Base-by-base conservation (phyloP, 2,797 vertebrate species). In the Fundulus diaphanus region DNA sequence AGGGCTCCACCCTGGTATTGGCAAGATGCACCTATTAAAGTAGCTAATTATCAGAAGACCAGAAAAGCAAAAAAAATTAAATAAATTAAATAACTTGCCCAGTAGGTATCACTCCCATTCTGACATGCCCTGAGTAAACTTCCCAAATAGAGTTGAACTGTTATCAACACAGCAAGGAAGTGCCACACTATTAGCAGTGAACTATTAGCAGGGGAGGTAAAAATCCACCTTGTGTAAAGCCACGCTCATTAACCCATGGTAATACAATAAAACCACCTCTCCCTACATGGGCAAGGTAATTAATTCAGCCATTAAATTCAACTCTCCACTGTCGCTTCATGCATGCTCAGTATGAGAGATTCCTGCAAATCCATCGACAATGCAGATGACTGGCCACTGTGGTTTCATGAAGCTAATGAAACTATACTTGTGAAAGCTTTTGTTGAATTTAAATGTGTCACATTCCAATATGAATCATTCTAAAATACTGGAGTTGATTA, bases 231-330 rank as follows among this genome's bases (percentile, higher is more conserved):
- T 76, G 54, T 77, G 82, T 67, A 76, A 83, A 82, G 82, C 78
- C 78, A 82, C 80, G 82, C 89, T 93, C 85, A 90, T 92, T 90
- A 91, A 88, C 85, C 80, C 88, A 84, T 87, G 88, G 77, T 89
- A 89, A 88, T 84, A 77, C 40, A 75, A 80, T 88, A 87, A 84
- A 88, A 89, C 69, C 79, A 83, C 81, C 82, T 90, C 83, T 93
- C 82, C 83, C 85, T 89, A 81, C 82, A 87, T 77, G 74, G 44
- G 42, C 56, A 76, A 82, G 75, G 86, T 72, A 92, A 94, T 93
- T 90, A 92, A 89, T 81, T 84, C 82, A 70, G 76, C 89, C 85
- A 88, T 93, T 92, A 90, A 70, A 70, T 82, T 37, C 1, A 77
- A 83, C 54, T 85, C 81, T n/a, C n/a, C n/a, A n/a, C n/a, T n/a